Percentiles rank a stretch among this genome's conserved stretches.
phyloP scores from a whole-genome alignment of 2,113 vertebrate genomes.

The Oxyruncus cristatus region DNA sequence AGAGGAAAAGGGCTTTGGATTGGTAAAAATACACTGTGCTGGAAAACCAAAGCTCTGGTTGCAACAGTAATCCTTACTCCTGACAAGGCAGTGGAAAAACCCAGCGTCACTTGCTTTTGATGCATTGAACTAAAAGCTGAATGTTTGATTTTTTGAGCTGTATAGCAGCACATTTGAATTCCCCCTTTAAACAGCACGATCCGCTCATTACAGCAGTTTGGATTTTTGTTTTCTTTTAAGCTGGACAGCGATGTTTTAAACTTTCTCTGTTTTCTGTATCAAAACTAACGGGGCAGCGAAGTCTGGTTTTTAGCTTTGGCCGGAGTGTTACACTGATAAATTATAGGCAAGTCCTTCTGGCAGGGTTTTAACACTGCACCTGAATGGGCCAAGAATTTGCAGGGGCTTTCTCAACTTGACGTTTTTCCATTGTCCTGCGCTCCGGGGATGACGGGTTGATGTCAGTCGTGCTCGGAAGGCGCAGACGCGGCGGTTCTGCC shows the following conservation, averaged over 20 bases:
- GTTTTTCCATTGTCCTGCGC: constrained; percentile 27
- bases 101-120: not conserved
- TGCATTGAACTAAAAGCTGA: not conserved
- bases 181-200: not conserved
- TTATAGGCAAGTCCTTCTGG: constrained; percentile 18
- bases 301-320: constrained; percentile 61
- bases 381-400: constrained; percentile 29
- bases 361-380: constrained; percentile 12
- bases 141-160: not conserved
- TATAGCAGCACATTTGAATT: not conserved
- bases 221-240: not conserved
- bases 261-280: constrained; percentile 65
- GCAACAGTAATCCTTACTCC: not conserved
- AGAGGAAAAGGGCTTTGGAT: not conserved
- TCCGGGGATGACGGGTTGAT: not conserved
- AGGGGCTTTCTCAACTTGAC: constrained; percentile 18
- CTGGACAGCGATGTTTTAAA: not conserved
- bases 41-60: not conserved
- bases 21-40: not conserved
- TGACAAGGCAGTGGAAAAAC: not conserved
- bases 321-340: not conserved
- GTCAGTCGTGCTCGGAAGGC: not conserved
- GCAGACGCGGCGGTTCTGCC: not conserved
- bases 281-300: not conserved
- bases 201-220: not conserved